Evolutionary conservation across 2,888 invertebrate genomes (phyloP), one percentile per base, ranked within the genome.

Genomic region (Volucella inflata): DNA sequence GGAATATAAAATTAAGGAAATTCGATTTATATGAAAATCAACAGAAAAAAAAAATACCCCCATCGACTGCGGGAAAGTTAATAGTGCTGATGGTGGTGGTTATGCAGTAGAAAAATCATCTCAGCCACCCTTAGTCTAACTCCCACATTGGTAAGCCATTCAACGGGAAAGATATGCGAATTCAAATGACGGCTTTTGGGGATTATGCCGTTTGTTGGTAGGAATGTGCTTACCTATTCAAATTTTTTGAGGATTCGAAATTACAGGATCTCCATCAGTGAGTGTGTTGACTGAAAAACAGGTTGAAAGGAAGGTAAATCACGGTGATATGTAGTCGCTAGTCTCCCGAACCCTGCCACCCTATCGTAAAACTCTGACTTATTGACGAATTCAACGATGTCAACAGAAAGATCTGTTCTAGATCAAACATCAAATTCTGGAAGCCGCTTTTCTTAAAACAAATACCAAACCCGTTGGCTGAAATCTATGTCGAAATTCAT

Each of bases 21-120:
- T 89, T 89, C 89, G 89, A 89, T 89, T 89, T 88, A 88, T 88
- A 88, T 88, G 88, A 87, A 89, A 88, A 89, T 88, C 87, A 87
- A 78, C 71, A 75, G 60, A 84, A 65, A 71, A 82, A 57, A 48
- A 36, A 53, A 53, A 21, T 21, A 12, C 8, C 51, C 10, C 21
- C 12, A 53, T 30, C 53, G 10, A 12, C 8, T 12, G 16, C 12
- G 53, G 1, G 21, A 14, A 16, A 12, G 50, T 50, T 9, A 48
- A 1, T 36, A 38, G 40, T 21, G 51, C 11, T 57, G 42, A 30
- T 40, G 9, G 62, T 2, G 40, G 11, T 11, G 21, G 38, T 36
- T 42, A 30, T 53, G 50, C 36, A 53, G 53, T 36, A 46, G 48
- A 57, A 55, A 42, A 68, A 53, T 38, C 53, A 46, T 40, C 50